These are phyloP conservation scores for Drosophila bocki DNA, from an alignment of 1,140 invertebrate species.

Conservation along the genomic window DNA sequence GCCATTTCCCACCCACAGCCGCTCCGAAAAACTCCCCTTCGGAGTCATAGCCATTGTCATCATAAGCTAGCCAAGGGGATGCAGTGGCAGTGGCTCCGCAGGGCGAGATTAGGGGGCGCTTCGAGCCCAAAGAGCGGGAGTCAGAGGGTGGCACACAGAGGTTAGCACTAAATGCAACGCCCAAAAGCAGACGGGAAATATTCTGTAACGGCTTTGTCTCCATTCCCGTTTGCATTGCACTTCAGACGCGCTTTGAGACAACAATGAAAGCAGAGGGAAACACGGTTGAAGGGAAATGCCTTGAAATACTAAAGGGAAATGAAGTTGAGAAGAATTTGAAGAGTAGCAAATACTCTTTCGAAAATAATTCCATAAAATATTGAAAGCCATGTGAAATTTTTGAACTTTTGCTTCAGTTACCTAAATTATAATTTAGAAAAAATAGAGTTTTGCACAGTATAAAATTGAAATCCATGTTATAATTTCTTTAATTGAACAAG, in stretches of 20 bases:
- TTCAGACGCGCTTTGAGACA: constrained; percentile 40
- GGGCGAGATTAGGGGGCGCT: constrained; percentile 20
- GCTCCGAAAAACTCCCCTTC: constrained; percentile 13
- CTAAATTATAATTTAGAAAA: background rate
- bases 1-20: constrained; percentile 8
- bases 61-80: constrained; percentile 47
- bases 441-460: too few relatives aligned
- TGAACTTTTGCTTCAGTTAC: background rate
- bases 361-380: background rate
- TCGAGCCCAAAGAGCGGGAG: background rate
- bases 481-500: background rate
- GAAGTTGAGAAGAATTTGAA: background rate
- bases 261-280: constrained; percentile 23
- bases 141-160: constrained; percentile 3
- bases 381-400: background rate
- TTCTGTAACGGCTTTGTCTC: constrained; percentile 48
- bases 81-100: constrained; percentile 4
- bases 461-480: too few relatives aligned
- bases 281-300: constrained; percentile 6
- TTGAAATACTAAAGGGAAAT: constrained; percentile 13
- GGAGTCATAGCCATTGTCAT: constrained; percentile 50
- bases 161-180: constrained; percentile 58
- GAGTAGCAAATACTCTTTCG: background rate
- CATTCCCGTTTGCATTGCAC: constrained; percentile 52
- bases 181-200: constrained; percentile 36